A percentile compares a stretch with the other conserved stretches of the same genome.
phyloP scores from a whole-genome alignment of 2,888 invertebrate species.

The Eremobia ochroleuca region DNA sequence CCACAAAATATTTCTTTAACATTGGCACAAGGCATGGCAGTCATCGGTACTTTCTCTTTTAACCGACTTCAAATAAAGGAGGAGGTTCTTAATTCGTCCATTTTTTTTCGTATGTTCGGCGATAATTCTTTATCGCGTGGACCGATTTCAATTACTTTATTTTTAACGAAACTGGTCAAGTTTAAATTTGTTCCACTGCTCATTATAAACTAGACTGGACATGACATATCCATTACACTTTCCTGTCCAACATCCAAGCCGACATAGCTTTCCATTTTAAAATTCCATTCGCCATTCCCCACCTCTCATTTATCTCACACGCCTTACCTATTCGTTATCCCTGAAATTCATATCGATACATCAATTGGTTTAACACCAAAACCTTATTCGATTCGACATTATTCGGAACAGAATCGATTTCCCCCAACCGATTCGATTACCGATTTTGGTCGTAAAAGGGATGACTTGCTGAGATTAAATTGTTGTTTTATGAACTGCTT shows the following conservation, averaged over 20 bases:
- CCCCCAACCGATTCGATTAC: constrained; percentile 36
- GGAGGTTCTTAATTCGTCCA: neutral
- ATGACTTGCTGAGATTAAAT: constrained; percentile 44
- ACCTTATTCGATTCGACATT: constrained; percentile 24
- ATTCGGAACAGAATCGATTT: constrained; percentile 56
- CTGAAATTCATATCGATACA: constrained; percentile 29
- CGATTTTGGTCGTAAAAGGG: constrained; percentile 39
- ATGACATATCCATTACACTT: neutral
- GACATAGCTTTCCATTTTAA: neutral
- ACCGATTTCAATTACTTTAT: neutral
- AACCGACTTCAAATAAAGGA: neutral
- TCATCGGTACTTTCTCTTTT: neutral
- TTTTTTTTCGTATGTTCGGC: neutral
- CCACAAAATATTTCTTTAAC: neutral
- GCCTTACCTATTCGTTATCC: neutral
- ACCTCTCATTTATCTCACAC: constrained; percentile 1
- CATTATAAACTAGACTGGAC: neutral
- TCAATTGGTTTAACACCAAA: constrained; percentile 10
- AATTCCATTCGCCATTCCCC: neutral
- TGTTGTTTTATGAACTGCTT: constrained; percentile 50
- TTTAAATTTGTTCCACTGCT: neutral
- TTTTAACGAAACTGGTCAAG: neutral
- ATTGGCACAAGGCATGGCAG: neutral
- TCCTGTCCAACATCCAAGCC: neutral
- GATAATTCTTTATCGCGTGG: neutral